phyloP scores from a whole-genome alignment of 92 coral and sea anemone species.

The Umimayanthus kanabou region DNA sequence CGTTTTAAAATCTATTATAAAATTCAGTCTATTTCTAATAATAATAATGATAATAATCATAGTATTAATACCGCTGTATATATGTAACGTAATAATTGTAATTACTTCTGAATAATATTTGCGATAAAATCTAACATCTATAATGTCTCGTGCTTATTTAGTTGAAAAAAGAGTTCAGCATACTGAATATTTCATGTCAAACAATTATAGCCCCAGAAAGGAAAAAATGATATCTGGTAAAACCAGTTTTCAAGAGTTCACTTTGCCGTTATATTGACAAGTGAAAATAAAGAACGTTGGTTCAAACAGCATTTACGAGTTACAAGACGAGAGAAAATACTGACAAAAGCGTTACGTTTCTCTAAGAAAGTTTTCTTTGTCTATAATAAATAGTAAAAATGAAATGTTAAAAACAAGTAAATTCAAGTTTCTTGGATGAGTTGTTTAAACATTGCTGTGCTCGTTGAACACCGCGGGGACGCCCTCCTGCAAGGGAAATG shows the following conservation, averaged over 20 bases:
- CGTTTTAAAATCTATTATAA: constrained; percentile 4
- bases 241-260: background rate
- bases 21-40: background rate
- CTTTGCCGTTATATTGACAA: background rate
- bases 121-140: background rate
- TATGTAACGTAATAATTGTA: background rate
- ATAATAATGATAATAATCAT: background rate
- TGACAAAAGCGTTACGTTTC: background rate
- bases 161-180: background rate
- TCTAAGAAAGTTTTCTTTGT: constrained; percentile 2
- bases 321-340: background rate
- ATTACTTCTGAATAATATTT: constrained; percentile 22
- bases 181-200: background rate
- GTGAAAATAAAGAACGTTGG: background rate
- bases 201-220: background rate
- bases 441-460: constrained; percentile 58
- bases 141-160: background rate
- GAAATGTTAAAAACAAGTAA: constrained; percentile 1
- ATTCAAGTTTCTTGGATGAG: constrained; percentile 21
- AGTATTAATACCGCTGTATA: background rate
- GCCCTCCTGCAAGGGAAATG: constrained; percentile 39
- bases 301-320: background rate
- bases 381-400: constrained; percentile 24
- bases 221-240: background rate
- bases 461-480: constrained; percentile 62